These are phyloP conservation scores for Phorcus lineatus DNA, from an alignment of 2,888 invertebrate genomes.

Conservation along the genomic window DNA sequence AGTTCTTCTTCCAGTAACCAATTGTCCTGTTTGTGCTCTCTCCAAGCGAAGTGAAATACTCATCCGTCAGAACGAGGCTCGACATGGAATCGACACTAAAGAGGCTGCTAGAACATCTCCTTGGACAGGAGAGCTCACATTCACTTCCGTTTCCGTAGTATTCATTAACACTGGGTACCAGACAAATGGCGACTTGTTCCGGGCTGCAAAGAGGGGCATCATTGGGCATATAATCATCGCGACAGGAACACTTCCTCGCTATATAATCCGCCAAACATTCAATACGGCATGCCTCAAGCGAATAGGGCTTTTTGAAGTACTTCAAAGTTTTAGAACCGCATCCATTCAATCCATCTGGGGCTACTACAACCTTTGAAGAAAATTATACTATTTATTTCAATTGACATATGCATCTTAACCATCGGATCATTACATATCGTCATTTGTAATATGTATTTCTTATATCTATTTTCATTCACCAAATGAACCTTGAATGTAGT, in stretches of 20 bases:
- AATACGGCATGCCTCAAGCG: constrained; percentile 28
- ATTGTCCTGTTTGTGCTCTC: not conserved
- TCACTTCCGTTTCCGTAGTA: constrained; percentile 12
- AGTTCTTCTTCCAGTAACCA: constrained; percentile 30
- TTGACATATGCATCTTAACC: too few species aligned
- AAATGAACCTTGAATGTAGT: too few species aligned
- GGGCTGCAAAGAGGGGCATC: constrained; percentile 31
- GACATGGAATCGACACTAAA: constrained; percentile 26
- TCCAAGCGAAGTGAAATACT: constrained; percentile 6
- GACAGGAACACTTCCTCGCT: constrained; percentile 25
- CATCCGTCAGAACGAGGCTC: constrained; percentile 3
- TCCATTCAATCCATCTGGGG: not conserved
- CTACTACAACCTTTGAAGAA: constrained; percentile 15
- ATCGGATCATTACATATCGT: not conserved
- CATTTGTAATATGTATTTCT: not conserved
- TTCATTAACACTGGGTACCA: constrained; percentile 3
- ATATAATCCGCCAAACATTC: constrained; percentile 32
- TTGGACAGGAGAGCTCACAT: constrained; percentile 28
- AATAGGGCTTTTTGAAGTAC: constrained; percentile 27
- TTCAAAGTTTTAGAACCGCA: constrained; percentile 28
- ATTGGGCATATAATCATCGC: constrained; percentile 28
- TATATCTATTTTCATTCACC: too few species aligned
- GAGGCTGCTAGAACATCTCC: constrained; percentile 15
- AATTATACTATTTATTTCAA: not conserved
- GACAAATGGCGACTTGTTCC: constrained; percentile 17